Evolutionary conservation across 2,113 vertebrate genomes (phyloP), one percentile per base, ranked within the genome.

Genomic region (Ia io): DNA sequence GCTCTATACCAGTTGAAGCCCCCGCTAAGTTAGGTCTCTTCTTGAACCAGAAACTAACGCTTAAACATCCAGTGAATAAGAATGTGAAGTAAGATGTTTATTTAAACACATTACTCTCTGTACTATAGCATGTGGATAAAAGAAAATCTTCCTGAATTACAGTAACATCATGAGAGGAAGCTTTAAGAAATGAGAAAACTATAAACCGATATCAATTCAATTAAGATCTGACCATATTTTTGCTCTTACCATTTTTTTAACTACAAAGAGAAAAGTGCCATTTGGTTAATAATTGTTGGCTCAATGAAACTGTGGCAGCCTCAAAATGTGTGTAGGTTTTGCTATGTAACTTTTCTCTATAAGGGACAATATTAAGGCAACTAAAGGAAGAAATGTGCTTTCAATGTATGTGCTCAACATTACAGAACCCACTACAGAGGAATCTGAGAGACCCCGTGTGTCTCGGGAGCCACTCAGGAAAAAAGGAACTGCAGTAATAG

Each of bases 121-220:
- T 25, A 79, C 30, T 37, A 56, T n/a, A 61, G 9, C 17, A 93
- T 20, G 17, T 5, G 85, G 90, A 51, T 83, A 49, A 93, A 91
- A 94, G 49, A 67, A 93, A 86, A 87, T 11, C 28, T 51, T 92
- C 59, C 4, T 91, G 70, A 88, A 86, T 82, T 77, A 65, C 11
- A 84, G 25, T 70, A 61, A 63, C 32, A 82, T 86, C 65, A 61
- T 18, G 10, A 67, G 0, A 92, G 2, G 18, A 77, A 95, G 9
- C 17, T 94, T 67, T 77, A 49, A 84, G 61, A 90, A 84, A 78
- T 37, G 42, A 85, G 30, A 89, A 94, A 89, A 47, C 30, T 71
- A 1, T 44, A 92, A 90, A 67, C 8, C 6, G 32, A 1, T 53
- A 70, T 74, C 2, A 86, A 59, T 44, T 17, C 30, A n/a, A 53